phyloP scores from a whole-genome alignment of 2,113 vertebrate genomes.

The Electrona antarctica region DNA sequence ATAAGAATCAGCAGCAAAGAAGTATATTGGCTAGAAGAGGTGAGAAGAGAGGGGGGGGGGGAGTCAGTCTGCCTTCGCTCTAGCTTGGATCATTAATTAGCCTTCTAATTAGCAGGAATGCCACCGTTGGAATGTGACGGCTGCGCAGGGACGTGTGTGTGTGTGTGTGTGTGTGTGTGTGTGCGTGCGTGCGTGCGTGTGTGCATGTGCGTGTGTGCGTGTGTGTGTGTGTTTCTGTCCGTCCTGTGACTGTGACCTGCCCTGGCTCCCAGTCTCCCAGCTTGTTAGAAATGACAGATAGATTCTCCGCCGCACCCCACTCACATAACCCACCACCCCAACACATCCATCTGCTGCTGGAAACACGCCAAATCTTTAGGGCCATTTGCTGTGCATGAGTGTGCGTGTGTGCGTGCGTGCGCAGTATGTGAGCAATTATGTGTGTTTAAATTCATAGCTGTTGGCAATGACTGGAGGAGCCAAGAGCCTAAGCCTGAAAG shows the following conservation, averaged over 20 bases:
- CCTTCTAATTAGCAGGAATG: conserved; percentile 74
- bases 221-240: conserved; percentile 25
- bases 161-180: conserved; percentile 45
- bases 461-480: conserved; percentile 15
- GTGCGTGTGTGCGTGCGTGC: not conserved
- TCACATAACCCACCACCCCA: conserved; percentile 42
- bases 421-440: conserved; percentile 31
- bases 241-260: conserved; percentile 70
- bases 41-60: no score
- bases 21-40: no score
- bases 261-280: conserved; percentile 73
- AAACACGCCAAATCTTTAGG: conserved; percentile 59
- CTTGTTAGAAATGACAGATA: conserved; percentile 83
- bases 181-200: conserved; percentile 30
- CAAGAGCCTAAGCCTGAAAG: conserved; percentile 15
- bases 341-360: conserved; percentile 76
- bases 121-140: conserved; percentile 70
- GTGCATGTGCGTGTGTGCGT: conserved; percentile 1
- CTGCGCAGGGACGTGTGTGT: conserved; percentile 35
- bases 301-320: conserved; percentile 55
- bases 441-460: not conserved
- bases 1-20: no score
- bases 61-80: not conserved
- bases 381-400: conserved; percentile 41
- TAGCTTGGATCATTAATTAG: conserved; percentile 72